Conservation (phyloP, 2,888 invertebrate species). For the Phorcus lineatus region DNA sequence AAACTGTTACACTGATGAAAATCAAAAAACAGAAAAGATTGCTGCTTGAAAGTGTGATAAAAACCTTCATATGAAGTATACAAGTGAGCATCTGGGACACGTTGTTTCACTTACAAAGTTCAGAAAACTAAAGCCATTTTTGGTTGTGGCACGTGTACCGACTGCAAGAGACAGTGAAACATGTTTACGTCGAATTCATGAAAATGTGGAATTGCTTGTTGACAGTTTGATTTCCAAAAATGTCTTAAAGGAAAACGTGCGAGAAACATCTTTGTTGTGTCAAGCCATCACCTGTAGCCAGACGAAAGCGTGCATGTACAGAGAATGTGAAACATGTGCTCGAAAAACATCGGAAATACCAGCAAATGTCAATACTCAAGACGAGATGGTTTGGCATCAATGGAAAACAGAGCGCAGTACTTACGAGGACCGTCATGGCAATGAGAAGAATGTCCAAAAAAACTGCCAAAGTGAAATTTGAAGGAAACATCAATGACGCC, state of each 20-base stretch:
- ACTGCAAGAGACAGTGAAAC: constrained; percentile 43
- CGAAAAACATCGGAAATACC: no score
- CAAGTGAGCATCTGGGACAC: constrained; percentile 3
- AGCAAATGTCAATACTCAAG: no score
- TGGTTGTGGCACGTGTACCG: constrained; percentile 36
- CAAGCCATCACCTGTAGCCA: no score
- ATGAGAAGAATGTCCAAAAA: constrained; percentile 19
- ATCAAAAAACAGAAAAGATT: constrained; percentile 42
- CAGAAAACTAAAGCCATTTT: constrained; percentile 45
- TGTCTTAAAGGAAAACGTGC: neutral
- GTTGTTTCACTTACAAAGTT: constrained; percentile 47
- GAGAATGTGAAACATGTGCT: no score
- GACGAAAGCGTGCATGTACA: no score
- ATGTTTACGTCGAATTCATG: constrained; percentile 41
- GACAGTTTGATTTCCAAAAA: constrained; percentile 24
- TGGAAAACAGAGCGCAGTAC: neutral
- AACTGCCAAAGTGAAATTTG: constrained; percentile 29
- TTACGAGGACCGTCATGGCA: constrained; percentile 5
- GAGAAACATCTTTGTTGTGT: no score
- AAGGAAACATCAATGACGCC: constrained; percentile 17
- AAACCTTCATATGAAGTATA: constrained; percentile 41
- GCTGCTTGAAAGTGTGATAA: constrained; percentile 37
- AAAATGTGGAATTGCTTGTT: constrained; percentile 36
- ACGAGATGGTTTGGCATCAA: neutral
- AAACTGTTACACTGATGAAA: constrained; percentile 60